phyloP scores from a whole-genome alignment of 2,113 vertebrate genomes.

The Chaetura pelagica region DNA sequence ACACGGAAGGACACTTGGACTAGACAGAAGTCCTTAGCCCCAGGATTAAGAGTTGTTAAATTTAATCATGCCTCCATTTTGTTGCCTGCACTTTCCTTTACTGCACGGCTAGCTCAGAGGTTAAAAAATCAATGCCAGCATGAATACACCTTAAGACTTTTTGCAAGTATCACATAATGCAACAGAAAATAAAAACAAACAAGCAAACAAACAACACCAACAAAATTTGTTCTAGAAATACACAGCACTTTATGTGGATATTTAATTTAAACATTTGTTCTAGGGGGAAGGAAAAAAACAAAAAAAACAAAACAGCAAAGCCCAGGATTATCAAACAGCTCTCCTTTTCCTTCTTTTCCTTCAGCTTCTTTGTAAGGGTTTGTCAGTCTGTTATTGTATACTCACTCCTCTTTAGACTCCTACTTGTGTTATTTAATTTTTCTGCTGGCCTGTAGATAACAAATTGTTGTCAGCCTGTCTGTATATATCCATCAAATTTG shows the following conservation, averaged over 20 bases:
- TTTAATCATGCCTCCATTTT: not conserved
- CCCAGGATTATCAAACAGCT: not conserved
- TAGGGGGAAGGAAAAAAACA: not conserved
- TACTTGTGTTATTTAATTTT: conserved; percentile 68
- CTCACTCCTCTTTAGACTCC: not conserved
- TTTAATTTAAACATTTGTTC: not conserved
- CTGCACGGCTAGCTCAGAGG: not conserved
- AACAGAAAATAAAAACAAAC: not conserved
- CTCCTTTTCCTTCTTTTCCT: not conserved
- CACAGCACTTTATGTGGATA: not conserved
- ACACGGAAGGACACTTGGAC: not conserved
- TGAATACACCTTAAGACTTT: not conserved
- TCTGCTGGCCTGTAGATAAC: conserved; percentile 50
- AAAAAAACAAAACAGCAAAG: not conserved
- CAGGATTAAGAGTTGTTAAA: not conserved
- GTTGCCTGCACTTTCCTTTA: not conserved
- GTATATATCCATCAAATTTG: conserved; percentile 44
- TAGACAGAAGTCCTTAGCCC: not conserved
- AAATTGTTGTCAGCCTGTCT: conserved; percentile 59
- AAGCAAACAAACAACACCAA: not conserved
- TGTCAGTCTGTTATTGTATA: not conserved
- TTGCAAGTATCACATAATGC: not conserved
- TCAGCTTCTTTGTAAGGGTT: not conserved
- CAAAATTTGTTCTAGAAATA: not conserved
- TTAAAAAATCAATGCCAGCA: not conserved